Percentiles rank a stretch among this genome's conserved stretches.
Evolutionary conservation across 2,888 invertebrate genomes (phyloP).

Genomic region (Eristalis intricaria): DNA sequence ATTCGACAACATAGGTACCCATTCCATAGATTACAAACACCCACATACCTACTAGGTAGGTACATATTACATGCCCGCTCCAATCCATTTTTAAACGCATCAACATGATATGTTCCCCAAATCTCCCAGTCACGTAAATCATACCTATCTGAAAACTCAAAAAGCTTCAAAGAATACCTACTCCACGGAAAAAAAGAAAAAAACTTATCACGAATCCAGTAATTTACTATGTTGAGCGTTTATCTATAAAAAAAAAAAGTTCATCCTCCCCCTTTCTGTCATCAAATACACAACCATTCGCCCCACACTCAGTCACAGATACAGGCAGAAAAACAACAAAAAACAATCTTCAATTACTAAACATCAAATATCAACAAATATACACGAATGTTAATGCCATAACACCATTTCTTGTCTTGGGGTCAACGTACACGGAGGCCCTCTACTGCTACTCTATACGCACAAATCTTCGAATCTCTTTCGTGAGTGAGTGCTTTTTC

Average conservation of each 20-base stretch:
- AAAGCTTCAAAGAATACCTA: conserved; percentile 13
- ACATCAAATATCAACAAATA: conserved; percentile 31
- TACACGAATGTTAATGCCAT: conserved; percentile 25
- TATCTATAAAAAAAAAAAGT: conserved; percentile 5
- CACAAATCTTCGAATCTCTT: conserved; percentile 34
- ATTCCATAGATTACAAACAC: not conserved
- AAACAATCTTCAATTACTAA: not conserved
- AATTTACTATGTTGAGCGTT: not conserved
- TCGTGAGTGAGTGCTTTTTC: conserved; percentile 20
- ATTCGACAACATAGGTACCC: too few species aligned
- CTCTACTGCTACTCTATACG: not conserved
- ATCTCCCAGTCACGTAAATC: not conserved
- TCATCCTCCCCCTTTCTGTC: conserved; percentile 17
- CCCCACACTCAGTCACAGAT: not conserved
- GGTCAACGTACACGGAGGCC: conserved; percentile 56
- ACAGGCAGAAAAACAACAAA: not conserved
- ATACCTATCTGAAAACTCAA: not conserved
- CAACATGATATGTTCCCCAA: not conserved
- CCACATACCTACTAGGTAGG: too few species aligned
- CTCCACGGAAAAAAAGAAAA: not conserved
- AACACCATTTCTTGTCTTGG: conserved; percentile 54
- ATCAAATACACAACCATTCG: not conserved
- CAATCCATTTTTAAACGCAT: not conserved
- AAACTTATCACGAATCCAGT: conserved; percentile 9
- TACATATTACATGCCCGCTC: not conserved